phyloP scores from a whole-genome alignment of 1,140 invertebrate species.

The Leptestheria dahalacensis region DNA sequence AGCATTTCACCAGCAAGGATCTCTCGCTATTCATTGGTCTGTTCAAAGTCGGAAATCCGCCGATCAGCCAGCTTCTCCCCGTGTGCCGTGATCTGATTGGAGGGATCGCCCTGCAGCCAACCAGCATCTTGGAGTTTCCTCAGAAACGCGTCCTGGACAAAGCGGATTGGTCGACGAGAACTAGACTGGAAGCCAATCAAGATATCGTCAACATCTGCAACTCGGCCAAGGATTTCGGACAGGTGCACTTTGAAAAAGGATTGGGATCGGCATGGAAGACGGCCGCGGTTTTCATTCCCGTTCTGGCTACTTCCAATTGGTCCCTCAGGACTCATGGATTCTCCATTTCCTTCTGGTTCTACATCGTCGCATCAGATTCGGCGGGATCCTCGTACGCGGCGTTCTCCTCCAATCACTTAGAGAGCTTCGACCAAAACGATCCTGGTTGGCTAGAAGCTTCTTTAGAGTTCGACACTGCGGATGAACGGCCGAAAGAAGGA shows the following conservation, averaged over 20 bases:
- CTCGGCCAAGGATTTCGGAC: slow-evolving; percentile 2
- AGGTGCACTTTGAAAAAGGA: slow-evolving; percentile 17
- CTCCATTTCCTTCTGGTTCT: slow-evolving; percentile 37
- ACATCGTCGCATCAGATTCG: slow-evolving; percentile 22
- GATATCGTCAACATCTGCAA: not conserved
- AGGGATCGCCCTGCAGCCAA: slow-evolving; percentile 34
- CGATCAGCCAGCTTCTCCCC: slow-evolving; percentile 33
- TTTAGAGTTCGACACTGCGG: slow-evolving; percentile 7
- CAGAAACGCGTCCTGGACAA: slow-evolving; percentile 15
- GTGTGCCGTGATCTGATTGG: slow-evolving; percentile 35
- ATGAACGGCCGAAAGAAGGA: not conserved
- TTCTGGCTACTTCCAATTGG: slow-evolving; percentile 36
- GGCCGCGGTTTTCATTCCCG: slow-evolving; percentile 32
- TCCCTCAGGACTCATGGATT: slow-evolving; percentile 44
- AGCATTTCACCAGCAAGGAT: slow-evolving; percentile 37
- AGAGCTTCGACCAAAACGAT: not conserved
- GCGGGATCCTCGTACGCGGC: not conserved
- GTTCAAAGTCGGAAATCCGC: slow-evolving; percentile 35
- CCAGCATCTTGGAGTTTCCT: slow-evolving; percentile 41
- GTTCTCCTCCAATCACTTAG: too few relatives aligned
- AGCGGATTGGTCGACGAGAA: not conserved
- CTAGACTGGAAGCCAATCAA: not conserved
- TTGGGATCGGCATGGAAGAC: slow-evolving; percentile 36
- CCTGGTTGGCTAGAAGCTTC: slow-evolving; percentile 11
- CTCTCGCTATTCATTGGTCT: slow-evolving; percentile 37